Conservation (phyloP, 2,797 vertebrate genomes). For the Tangara arthus region DNA sequence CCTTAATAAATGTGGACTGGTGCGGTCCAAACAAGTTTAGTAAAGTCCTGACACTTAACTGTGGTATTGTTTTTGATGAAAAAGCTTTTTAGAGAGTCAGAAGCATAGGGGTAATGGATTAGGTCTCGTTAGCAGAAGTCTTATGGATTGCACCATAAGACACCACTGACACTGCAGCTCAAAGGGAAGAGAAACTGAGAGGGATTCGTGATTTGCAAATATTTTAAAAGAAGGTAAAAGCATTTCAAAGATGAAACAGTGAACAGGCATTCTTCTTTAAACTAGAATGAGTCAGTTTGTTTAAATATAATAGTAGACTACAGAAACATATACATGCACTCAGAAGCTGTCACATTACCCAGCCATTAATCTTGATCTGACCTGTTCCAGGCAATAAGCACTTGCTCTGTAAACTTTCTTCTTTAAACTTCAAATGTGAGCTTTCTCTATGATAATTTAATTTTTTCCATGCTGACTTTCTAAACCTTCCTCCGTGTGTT, state of each 20-base stretch:
- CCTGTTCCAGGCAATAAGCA: not conserved
- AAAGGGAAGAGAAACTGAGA: not conserved
- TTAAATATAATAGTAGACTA: not conserved
- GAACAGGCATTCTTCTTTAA: not conserved
- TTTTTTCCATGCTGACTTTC: not conserved
- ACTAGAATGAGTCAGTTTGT: not conserved
- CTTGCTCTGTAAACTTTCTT: not conserved
- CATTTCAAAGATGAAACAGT: not conserved
- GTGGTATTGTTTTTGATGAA: not conserved
- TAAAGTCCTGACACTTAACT: not conserved
- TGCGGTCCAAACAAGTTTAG: not conserved
- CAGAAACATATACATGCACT: not conserved
- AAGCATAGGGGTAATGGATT: not conserved
- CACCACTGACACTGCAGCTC: not conserved
- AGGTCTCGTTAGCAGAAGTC: too few species aligned
- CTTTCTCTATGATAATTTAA: not conserved
- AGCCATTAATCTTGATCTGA: not conserved
- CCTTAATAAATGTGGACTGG: not conserved
- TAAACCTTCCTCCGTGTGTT: not conserved
- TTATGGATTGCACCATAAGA: not conserved
- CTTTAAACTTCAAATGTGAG: constrained; percentile 8
- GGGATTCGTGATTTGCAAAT: not conserved
- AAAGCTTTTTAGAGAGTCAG: not conserved
- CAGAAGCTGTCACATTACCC: not conserved
- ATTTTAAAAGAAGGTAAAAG: not conserved